Base-by-base conservation (phyloP, 1,140 invertebrate species). In the Phenacoccus solenopsis region DNA sequence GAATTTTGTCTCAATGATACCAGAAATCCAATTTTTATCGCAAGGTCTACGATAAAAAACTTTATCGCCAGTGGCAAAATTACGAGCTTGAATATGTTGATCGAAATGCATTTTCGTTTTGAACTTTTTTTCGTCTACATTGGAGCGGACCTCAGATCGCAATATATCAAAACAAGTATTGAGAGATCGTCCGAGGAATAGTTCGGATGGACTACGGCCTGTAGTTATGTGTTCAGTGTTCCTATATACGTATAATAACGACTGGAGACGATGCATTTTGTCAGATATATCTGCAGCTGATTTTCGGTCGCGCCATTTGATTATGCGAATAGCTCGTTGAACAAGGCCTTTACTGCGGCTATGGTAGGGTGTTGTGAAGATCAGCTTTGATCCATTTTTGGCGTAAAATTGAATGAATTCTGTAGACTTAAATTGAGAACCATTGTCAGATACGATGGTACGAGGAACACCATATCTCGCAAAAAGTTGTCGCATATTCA, bases 371-470 rank as follows among this genome's bases (percentile, higher is more conserved):
- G 38, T 49, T 25, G 21, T 28, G 12, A 35, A 32, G 28, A 68
- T 32, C 20, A 68, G 32, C 3, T 2, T 3, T n/a, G 32, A 30
- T 20, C n/a, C 24, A 30, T 68, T 68, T 20, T 16, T n/a, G 25
- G 0, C 21, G 20, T 16, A 28, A 9, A 59, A 70, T 28, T 28
- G 1, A 1, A 21, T 59, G 20, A 70, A 70, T 4, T 27, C 38
- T n/a, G 59, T 28, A 0, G 69, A 70, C 5, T 20, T 10, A 30
- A 61, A 70, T 10, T 56, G 69, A 20, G 69, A 25, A 10, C 56
- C 69, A 22, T 70, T 70, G 57, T 70, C 69, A n/a, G 13, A 16
- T 4, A 64, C 69, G 28, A 70, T 27, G 27, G 24, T 38, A 59
- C 28, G 9, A 10, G 20, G 38, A 0, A 59, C 22, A 9, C 69